Base-by-base conservation (phyloP, 2,113 vertebrate species). In the Smithornis capensis region DNA sequence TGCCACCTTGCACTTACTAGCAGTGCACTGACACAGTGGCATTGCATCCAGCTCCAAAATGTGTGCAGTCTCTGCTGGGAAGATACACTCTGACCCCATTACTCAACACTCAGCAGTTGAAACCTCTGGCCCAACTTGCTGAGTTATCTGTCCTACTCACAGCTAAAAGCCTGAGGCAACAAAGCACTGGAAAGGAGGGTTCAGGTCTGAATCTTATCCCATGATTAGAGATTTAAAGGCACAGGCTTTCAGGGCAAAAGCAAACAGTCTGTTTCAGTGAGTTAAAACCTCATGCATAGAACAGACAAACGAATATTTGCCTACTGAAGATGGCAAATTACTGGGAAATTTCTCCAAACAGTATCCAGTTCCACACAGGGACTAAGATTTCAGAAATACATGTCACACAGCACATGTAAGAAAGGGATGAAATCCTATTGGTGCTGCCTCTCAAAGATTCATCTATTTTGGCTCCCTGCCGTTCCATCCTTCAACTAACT, bases 131-230 rank as follows among this genome's bases (percentile, higher is more conserved):
- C 7, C 27, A 60, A 5, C 21, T 38, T 2, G 0, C 7, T 35
- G 31, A 65, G 42, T 68, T 82, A 45, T 28, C 42, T 45, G 5
- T 38, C 3, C 2, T 21, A 68, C 19, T 22, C 33, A 40, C 9
- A 27, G 37, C 9, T 59, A 73, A 80, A 83, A 83, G 47, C 2
- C 27, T 56, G 45, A 0, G 0, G 24, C 12, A n/a, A 19, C 16
- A 55, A 55, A 47, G 28, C 29, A 31, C 14, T 4, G 1, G 49
- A 60, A 79, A 76, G 64, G 91, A 90, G 16, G 19, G 35, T 85
- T 86, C 29, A 56, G 33, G 45, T 83, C 8, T 85, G 79, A 90
- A 90, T 47, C 6, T 24, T 44, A 52, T 29, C 21, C 40, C 37
- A 71, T 22, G 33, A 88, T 67, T 52, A 68, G 44, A 24, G 35